These are phyloP conservation scores for Parus major DNA, from an alignment of 2,113 vertebrate species.

Conservation along the genomic window DNA sequence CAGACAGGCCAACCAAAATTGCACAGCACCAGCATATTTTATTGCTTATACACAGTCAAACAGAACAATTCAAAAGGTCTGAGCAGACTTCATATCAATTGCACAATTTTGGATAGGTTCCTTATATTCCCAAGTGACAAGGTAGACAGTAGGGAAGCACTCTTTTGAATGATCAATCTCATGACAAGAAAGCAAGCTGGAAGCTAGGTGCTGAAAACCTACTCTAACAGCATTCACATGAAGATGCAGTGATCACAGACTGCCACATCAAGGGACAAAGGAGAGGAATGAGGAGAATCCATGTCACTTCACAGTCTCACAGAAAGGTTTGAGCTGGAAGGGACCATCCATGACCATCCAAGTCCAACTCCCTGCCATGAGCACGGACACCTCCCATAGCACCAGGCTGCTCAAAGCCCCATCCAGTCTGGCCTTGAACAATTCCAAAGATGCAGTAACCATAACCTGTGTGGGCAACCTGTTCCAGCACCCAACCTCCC, in stretches of 20 bases:
- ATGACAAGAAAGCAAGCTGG: background rate
- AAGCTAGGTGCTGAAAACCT: background rate
- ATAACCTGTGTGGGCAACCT: background rate
- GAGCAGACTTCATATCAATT: background rate
- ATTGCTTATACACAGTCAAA: background rate
- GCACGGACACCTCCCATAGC: background rate
- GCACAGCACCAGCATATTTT: background rate
- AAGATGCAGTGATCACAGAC: background rate
- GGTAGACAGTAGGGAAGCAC: background rate
- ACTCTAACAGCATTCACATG: background rate
- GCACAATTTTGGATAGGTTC: background rate
- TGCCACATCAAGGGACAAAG: background rate
- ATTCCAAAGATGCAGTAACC: accelerated
- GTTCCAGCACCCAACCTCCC: background rate
- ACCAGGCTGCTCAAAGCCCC: background rate
- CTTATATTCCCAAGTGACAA: background rate
- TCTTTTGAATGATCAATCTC: background rate
- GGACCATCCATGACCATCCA: background rate
- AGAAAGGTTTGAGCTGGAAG: background rate
- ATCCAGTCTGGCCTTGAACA: background rate
- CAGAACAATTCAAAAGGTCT: background rate
- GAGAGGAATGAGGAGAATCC: background rate
- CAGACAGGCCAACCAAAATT: background rate
- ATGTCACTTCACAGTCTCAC: accelerated
- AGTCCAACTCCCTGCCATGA: background rate